Evolutionary conservation across 1,140 invertebrate species (phyloP).

Genomic region (Myzus persicae): DNA sequence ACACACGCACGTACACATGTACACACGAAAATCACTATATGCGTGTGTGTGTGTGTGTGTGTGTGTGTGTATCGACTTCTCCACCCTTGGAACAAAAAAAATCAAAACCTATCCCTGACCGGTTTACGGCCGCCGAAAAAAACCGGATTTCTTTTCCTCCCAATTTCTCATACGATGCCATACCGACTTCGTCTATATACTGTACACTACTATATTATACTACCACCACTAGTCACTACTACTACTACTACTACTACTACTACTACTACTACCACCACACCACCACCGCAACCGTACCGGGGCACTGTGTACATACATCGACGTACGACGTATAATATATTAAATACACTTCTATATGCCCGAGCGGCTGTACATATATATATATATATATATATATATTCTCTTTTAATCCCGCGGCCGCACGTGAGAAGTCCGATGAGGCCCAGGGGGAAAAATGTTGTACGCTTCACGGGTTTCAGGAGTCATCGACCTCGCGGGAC

Average conservation of each 20-base stretch:
- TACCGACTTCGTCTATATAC: not conserved
- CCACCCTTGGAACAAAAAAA: conserved; percentile 1
- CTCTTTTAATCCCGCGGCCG: not conserved
- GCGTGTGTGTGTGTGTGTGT: not conserved
- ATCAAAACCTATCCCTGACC: conserved; percentile 45
- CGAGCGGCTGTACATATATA: not conserved
- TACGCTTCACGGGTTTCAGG: conserved; percentile 57
- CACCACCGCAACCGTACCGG: too few species aligned
- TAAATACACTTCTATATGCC: not conserved
- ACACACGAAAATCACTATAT: not conserved
- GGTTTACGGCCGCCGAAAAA: conserved; percentile 51
- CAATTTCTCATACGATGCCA: not conserved
- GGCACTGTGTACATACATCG: too few species aligned
- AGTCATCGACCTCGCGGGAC: conserved; percentile 56
- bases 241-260: not conserved
- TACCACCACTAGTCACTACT: too few species aligned
- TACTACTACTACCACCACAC: too few species aligned
- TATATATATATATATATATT: too few species aligned
- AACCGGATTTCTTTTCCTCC: conserved; percentile 37
- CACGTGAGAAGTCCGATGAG: conserved; percentile 24
- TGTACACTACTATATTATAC: too few species aligned
- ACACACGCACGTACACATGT: not conserved
- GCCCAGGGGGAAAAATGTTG: conserved; percentile 57
- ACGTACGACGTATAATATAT: not conserved
- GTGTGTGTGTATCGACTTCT: not conserved